These are phyloP conservation scores for Phymatocera aterrima DNA, from an alignment of 2,888 invertebrate genomes.

Conservation along the genomic window DNA sequence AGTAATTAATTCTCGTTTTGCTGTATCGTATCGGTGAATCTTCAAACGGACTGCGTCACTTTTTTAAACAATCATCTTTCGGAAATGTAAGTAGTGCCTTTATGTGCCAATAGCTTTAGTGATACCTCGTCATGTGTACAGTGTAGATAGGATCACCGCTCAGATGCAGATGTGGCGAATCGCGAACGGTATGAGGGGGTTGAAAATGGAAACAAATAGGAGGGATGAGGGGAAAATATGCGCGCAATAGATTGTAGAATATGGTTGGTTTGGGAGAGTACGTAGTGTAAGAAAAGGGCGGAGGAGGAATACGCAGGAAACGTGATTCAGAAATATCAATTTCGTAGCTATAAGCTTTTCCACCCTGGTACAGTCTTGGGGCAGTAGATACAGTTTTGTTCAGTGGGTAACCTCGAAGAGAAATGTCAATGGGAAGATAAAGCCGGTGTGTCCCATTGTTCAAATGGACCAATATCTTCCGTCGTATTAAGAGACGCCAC, in stretches of 20 bases:
- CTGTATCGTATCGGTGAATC: too few relatives aligned
- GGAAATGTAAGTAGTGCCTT: too few relatives aligned
- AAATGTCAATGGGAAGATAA: constrained; percentile 34
- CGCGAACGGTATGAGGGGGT: too few relatives aligned
- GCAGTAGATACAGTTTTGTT: too few relatives aligned
- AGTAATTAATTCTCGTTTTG: too few relatives aligned
- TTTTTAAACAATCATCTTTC: too few relatives aligned
- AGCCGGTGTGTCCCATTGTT: constrained; percentile 38
- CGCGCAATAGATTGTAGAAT: not conserved
- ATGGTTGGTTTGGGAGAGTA: not conserved
- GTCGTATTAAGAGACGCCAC: constrained; percentile 41
- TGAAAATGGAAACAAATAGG: not conserved
- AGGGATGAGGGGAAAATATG: too few relatives aligned
- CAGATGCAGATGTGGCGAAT: too few relatives aligned
- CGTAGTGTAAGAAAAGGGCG: not conserved
- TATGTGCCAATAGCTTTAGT: too few relatives aligned
- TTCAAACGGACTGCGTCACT: too few relatives aligned
- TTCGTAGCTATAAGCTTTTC: constrained; percentile 21
- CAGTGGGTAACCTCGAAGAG: constrained; percentile 7
- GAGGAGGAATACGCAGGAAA: not conserved
- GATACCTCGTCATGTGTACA: too few relatives aligned
- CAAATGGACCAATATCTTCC: constrained; percentile 40
- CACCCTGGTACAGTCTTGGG: not conserved
- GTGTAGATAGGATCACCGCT: too few relatives aligned
- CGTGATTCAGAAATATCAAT: constrained; percentile 41